phyloP scores from a whole-genome alignment of 2,113 vertebrate species.

The Illadopsis cleaveri region DNA sequence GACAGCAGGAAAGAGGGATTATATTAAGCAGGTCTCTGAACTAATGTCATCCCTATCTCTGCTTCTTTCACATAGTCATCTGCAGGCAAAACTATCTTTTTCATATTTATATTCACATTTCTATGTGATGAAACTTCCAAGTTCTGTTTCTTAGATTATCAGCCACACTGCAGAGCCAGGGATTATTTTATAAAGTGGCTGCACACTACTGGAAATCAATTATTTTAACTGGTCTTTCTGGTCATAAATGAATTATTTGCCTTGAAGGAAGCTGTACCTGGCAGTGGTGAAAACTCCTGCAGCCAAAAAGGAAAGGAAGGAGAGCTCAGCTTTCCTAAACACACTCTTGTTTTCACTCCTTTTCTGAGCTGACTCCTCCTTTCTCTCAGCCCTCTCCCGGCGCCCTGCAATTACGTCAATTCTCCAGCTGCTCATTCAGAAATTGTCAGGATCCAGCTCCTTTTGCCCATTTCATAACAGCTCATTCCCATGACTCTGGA shows the following conservation, averaged over 20 bases:
- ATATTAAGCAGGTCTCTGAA: not conserved
- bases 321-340: not conserved
- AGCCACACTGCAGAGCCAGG: not conserved
- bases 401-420: conserved; percentile 1
- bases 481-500: not conserved
- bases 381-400: not conserved
- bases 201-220: not conserved
- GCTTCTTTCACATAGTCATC: not conserved
- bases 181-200: not conserved
- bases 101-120: not conserved
- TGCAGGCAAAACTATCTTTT: not conserved
- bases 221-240: not conserved
- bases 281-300: not conserved
- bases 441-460: not conserved
- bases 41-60: not conserved
- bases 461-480: not conserved
- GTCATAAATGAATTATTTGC: not conserved
- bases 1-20: not conserved
- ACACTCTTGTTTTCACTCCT: not conserved
- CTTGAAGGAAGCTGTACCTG: conserved; percentile 14
- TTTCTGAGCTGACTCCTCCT: not conserved
- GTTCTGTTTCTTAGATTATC: not conserved
- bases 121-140: not conserved
- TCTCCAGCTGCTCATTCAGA: conserved; percentile 44
- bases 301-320: not conserved